These are phyloP conservation scores for Cirrhinus molitorella DNA, from an alignment of 2,797 vertebrate genomes.

Conservation along the genomic window DNA sequence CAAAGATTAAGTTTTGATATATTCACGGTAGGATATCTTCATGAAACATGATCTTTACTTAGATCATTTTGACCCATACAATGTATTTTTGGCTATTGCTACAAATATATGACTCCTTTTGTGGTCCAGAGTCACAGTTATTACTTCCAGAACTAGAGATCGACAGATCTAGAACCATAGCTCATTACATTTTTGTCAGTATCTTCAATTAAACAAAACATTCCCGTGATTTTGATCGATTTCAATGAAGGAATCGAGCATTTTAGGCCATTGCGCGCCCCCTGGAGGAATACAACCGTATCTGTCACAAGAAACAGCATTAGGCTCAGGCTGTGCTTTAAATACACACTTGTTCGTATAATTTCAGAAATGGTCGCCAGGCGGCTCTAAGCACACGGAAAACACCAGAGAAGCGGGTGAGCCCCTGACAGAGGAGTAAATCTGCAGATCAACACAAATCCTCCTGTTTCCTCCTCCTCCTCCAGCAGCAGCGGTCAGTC, in stretches of 20 bases:
- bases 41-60: no score
- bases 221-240: neutral
- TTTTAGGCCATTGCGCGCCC: constrained; percentile 21
- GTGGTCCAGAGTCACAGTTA: no score
- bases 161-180: neutral
- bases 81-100: no score
- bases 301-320: neutral
- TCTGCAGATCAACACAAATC: constrained; percentile 73
- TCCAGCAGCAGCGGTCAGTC: constrained; percentile 66
- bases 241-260: neutral
- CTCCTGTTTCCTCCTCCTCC: constrained; percentile 68
- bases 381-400: constrained; percentile 63
- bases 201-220: neutral
- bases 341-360: constrained; percentile 18
- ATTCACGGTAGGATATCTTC: no score
- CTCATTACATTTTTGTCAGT: neutral
- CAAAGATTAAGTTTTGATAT: no score
- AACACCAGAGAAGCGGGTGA: constrained; percentile 27
- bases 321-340: neutral
- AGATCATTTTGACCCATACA: no score
- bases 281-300: neutral
- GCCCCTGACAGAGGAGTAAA: constrained; percentile 65
- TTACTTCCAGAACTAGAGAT: neutral
- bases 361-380: constrained; percentile 66
- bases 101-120: no score